Base-by-base conservation (phyloP, 2,113 vertebrate species). In the Numenius arquata region DNA sequence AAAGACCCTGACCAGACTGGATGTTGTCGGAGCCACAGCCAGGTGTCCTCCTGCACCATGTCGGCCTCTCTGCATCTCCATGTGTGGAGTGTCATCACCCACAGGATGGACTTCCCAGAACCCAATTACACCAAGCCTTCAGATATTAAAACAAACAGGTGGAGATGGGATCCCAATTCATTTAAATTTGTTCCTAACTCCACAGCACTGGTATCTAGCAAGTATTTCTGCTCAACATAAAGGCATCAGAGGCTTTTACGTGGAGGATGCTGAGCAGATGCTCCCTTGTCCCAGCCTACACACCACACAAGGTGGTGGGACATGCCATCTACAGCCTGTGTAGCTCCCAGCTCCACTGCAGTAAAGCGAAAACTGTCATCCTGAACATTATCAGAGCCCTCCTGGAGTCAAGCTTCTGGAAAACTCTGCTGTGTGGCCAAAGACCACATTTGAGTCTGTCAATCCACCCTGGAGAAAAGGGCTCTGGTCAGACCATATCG, bases 81-180 rank as follows among this genome's bases (percentile, higher is more conserved):
- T 3, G 6, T 2, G 1, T 0, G 13, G 13, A 66, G 9, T 3
- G 11, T 13, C n/a, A 67, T 23, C 47, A 55, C 2, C 4, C 27
- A 71, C 19, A 66, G 50, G 32, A 71, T 7, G 38, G 21, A 59
- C 17, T 9, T 84, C 23, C 25, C 36, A 62, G 6, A 91, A 30
- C 19, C 53, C 47, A 65, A 6, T 2, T 2, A 63, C 36, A 66
- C 11, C 22, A 62, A 40, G 50, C 3, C 21, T 73, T 86, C 70
- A 70, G 61, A 76, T 85, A 53, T 38, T 5, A 61, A 92, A 86
- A 91, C 1, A 1, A 84, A 52, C 8, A 84, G 41, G 59, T 2
- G 2, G n/a, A 92, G 23, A 76, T 58, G 6, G 23, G 23, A 76
- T 79, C 22, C 15, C 4, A 2, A 32, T 18, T 66, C 4, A 36